phyloP scores from a whole-genome alignment of 2,888 invertebrate genomes.

The Callimorpha dominula region DNA sequence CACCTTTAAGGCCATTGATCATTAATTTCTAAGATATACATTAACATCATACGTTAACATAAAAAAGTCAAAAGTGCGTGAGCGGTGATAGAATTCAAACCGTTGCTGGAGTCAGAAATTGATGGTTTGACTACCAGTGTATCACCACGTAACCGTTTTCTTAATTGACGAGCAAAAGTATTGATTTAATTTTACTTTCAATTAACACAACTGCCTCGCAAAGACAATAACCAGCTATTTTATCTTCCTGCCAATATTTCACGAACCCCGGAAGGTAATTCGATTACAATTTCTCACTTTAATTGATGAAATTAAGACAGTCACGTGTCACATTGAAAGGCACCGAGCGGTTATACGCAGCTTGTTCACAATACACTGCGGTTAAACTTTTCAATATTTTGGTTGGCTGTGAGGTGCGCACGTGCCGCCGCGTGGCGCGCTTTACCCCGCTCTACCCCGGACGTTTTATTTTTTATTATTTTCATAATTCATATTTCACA shows the following conservation, averaged over 20 bases:
- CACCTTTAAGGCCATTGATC: neutral
- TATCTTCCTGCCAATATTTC: constrained; percentile 23
- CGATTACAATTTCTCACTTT: constrained; percentile 71
- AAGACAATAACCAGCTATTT: constrained; percentile 11
- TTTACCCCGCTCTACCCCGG: constrained; percentile 76
- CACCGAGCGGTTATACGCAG: constrained; percentile 35
- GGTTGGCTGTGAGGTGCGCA: constrained; percentile 68
- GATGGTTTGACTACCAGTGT: neutral
- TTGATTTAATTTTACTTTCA: neutral
- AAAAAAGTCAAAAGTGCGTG: neutral
- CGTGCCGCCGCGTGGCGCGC: constrained; percentile 82
- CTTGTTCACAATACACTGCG: constrained; percentile 64
- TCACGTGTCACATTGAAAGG: constrained; percentile 78
- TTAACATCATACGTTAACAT: neutral
- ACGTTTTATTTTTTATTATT: constrained; percentile 85
- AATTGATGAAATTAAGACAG: constrained; percentile 77
- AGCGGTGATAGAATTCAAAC: too few species aligned
- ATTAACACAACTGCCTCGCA: neutral
- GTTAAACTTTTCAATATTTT: constrained; percentile 86
- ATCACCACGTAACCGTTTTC: neutral
- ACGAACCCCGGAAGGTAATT: constrained; percentile 54
- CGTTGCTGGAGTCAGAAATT: neutral
- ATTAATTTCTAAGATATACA: neutral
- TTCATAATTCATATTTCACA: constrained; percentile 86
- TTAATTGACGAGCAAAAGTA: neutral